phyloP scores from a whole-genome alignment of 2,797 vertebrate species.

The Xerus rutilus region DNA sequence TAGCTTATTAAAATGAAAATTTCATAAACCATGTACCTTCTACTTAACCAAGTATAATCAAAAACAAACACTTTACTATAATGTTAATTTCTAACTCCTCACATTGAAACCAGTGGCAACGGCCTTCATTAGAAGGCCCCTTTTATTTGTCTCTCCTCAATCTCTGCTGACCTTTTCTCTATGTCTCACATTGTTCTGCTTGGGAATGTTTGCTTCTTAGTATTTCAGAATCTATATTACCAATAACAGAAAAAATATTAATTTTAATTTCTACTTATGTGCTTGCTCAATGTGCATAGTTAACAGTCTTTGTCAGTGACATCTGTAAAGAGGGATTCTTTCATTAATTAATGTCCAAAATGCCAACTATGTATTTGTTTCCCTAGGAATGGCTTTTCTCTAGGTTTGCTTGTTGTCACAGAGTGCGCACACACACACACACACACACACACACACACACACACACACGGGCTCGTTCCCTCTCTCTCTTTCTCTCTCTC shows the following conservation, averaged over 20 bases:
- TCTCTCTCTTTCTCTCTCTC: neutral
- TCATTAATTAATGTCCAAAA: conserved; percentile 47
- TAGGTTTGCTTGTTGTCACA: neutral
- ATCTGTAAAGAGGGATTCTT: neutral
- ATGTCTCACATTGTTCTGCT: neutral
- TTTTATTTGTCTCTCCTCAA: neutral
- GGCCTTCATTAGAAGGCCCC: neutral
- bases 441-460: no score
- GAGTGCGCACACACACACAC: no score
- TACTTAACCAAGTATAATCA: neutral
- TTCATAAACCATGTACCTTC: neutral
- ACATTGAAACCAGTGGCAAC: neutral
- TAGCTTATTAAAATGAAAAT: conserved; percentile 31
- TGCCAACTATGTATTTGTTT: neutral
- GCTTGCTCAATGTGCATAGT: neutral
- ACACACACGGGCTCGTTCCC: no score
- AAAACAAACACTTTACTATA: neutral
- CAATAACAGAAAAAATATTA: neutral
- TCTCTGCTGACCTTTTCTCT: neutral
- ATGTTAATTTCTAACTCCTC: conserved; percentile 21
- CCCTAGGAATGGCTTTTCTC: neutral
- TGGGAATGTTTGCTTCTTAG: neutral
- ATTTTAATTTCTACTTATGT: neutral
- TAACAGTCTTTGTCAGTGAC: neutral
- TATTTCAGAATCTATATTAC: neutral